Evolutionary conservation across 2,797 vertebrate genomes (phyloP).

Genomic region (Poecilia gillii): DNA sequence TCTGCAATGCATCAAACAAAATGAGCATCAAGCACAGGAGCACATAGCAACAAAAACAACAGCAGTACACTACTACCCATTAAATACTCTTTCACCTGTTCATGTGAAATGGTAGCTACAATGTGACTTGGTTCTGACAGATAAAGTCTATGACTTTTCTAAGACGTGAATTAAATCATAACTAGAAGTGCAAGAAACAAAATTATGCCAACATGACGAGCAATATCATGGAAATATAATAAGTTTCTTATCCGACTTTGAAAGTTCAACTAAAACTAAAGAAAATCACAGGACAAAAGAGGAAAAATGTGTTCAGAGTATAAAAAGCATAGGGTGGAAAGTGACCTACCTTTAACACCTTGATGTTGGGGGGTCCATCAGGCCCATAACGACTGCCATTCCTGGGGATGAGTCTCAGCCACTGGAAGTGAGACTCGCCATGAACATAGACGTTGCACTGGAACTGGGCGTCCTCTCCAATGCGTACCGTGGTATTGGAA

Average conservation of each 20-base stretch:
- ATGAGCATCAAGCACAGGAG: slow-evolving; percentile 69
- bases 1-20: slow-evolving; percentile 82
- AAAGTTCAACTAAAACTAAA: not conserved
- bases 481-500: slow-evolving; percentile 88
- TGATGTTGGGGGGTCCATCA: slow-evolving; percentile 89
- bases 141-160: not conserved
- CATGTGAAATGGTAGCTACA: not conserved
- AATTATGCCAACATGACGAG: not conserved
- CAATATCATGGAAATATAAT: not conserved
- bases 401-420: slow-evolving; percentile 92
- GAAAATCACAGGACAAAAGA: not conserved
- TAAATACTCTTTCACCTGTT: not conserved
- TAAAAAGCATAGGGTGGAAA: slow-evolving; percentile 3
- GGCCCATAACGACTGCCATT: slow-evolving; percentile 91
- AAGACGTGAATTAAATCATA: not conserved
- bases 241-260: not conserved
- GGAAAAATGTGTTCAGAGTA: not conserved
- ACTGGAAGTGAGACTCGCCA: slow-evolving; percentile 96
- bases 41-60: not conserved
- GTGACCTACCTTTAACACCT: slow-evolving; percentile 90
- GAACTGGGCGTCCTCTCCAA: slow-evolving; percentile 92
- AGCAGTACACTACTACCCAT: not conserved
- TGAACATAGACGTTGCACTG: slow-evolving; percentile 98
- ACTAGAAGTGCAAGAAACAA: not conserved
- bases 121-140: not conserved